Percentiles rank a stretch among this genome's conserved stretches.
These are phyloP conservation scores for Tamandua tetradactyla DNA, from an alignment of 2,797 vertebrate genomes.

Conservation along the genomic window DNA sequence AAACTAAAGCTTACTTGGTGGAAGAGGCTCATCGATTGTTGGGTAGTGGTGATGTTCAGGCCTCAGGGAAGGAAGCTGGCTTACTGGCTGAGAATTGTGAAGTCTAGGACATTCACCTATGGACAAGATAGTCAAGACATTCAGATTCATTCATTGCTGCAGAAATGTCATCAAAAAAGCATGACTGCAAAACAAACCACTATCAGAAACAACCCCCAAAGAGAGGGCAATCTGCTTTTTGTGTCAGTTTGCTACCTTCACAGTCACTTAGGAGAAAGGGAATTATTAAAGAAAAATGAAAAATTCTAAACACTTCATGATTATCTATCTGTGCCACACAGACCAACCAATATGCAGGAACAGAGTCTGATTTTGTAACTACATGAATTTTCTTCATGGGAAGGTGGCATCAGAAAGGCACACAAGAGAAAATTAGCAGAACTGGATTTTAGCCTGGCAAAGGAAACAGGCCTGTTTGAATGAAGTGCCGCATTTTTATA, in stretches of 20 bases:
- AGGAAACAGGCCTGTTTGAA: neutral
- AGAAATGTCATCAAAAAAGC: slow-evolving; percentile 81
- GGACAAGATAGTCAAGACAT: slow-evolving; percentile 89
- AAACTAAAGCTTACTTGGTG: slow-evolving; percentile 97
- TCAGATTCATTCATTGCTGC: slow-evolving; percentile 84
- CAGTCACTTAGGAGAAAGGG: slow-evolving; percentile 59
- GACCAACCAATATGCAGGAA: slow-evolving; percentile 3
- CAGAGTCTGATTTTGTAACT: slow-evolving; percentile 34
- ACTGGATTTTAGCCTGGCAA: neutral
- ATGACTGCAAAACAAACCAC: slow-evolving; percentile 80
- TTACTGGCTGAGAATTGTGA: slow-evolving; percentile 92
- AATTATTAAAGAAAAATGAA: slow-evolving; percentile 15
- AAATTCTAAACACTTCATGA: neutral
- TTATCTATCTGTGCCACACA: neutral
- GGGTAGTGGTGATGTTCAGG: slow-evolving; percentile 96
- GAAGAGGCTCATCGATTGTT: slow-evolving; percentile 97
- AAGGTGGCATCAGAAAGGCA: slow-evolving; percentile 7
- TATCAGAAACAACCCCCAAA: slow-evolving; percentile 36
- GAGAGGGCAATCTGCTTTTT: slow-evolving; percentile 20
- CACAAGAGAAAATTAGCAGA: slow-evolving; percentile 33
- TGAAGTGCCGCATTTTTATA: neutral
- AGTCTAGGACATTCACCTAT: slow-evolving; percentile 93
- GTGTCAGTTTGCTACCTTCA: slow-evolving; percentile 63
- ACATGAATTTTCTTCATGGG: neutral
- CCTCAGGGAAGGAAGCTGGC: slow-evolving; percentile 94